phyloP scores from a whole-genome alignment of 2,797 vertebrate species.

The Linurgus olivaceus region DNA sequence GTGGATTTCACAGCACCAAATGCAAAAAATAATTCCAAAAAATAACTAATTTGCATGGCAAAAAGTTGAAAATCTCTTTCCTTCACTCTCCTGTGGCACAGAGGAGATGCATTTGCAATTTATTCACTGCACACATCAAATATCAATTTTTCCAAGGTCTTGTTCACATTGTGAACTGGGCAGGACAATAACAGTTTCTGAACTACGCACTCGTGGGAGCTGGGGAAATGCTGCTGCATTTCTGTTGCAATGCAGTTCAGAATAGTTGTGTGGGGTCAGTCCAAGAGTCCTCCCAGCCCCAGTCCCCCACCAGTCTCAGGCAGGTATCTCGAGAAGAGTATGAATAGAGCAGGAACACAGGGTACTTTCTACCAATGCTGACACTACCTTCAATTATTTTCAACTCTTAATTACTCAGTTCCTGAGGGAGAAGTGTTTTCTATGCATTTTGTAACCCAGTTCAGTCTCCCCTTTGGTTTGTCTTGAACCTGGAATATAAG shows the following conservation, averaged over 20 bases:
- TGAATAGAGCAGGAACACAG: neutral
- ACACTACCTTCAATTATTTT: neutral
- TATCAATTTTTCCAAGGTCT: neutral
- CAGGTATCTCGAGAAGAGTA: neutral
- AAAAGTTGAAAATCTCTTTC: neutral
- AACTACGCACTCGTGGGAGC: neutral
- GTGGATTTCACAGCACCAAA: neutral
- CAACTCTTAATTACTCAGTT: neutral
- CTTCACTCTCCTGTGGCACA: neutral
- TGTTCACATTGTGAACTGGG: neutral
- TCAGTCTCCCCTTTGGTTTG: neutral
- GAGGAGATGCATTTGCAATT: neutral
- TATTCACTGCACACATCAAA: neutral
- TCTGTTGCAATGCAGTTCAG: no score
- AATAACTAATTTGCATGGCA: neutral
- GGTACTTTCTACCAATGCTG: no score
- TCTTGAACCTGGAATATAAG: neutral
- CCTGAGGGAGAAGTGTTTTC: neutral
- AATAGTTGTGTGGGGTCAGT: neutral
- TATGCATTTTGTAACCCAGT: neutral
- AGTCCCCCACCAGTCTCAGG: neutral
- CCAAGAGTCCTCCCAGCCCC: neutral
- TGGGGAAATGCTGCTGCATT: neutral
- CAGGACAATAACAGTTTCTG: neutral
- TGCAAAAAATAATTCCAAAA: neutral